Base-by-base conservation (phyloP, 2,113 vertebrate species). In the Nibea coibor region DNA sequence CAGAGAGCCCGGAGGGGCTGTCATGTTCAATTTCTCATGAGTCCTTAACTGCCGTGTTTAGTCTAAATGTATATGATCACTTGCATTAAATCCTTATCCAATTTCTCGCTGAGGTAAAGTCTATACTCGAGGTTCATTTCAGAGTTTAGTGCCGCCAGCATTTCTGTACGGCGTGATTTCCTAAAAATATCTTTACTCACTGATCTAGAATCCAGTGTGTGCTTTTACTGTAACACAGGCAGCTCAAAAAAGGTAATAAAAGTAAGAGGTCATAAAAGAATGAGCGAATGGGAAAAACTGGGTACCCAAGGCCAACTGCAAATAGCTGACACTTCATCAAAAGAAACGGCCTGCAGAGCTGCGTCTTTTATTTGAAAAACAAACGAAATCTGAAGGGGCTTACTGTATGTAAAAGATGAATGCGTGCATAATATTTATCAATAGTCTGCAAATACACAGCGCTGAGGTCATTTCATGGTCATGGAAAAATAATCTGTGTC, bases 401-500 rank as follows among this genome's bases (percentile, higher is more conserved):
- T 66, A 68, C 56, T 64, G 67, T 61, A 59, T 72, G 47, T 70
- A 50, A 67, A 88, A 77, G 80, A 92, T 73, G 87, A 85, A 93
- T 84, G 64, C 43, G 82, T 17, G 57, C 85, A 86, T 66, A 89
- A 90, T 88, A 86, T 92, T 89, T 89, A 91, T 90, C 84, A 85
- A 83, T 68, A 75, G 87, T 88, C 89, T 78, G 47, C 58, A 78
- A 91, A 87, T 58, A 86, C 85, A 86, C 69, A 53, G 66, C 3
- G 43, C 68, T 64, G 85, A 89, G 84, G 85, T 89, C 84, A 90
- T 82, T 75, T 80, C 20, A 8, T 78, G 79, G 84, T 87, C 87
- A 91, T 78, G 85, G 87, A 87, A 92, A 91, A 92, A 91, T 69
- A 86, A 91, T 90, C 81, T 42, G 56, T 88, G 83, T 85, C 72